Conservation (phyloP, 2,888 invertebrate genomes). For the Drosophila greeni region DNA sequence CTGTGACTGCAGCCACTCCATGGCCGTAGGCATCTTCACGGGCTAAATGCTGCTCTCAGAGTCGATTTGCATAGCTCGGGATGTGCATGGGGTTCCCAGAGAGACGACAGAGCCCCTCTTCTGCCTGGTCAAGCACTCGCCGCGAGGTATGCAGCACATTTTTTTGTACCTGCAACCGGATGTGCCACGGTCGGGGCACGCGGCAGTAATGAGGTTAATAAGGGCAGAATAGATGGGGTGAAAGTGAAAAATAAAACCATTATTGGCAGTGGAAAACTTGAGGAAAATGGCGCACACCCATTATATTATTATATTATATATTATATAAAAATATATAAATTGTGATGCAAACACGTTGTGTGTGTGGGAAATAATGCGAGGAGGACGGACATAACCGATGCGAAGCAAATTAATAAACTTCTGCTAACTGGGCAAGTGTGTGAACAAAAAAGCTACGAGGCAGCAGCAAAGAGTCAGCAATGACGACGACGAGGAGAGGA, state of each 20-base stretch:
- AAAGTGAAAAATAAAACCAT: constrained; percentile 1
- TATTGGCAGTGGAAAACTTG: constrained; percentile 1
- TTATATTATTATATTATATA: not conserved
- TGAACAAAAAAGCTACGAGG: constrained; percentile 23
- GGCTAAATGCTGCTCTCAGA: constrained; percentile 16
- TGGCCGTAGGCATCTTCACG: constrained; percentile 11
- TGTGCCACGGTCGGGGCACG: not conserved
- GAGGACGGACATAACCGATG: constrained; percentile 37
- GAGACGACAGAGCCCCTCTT: not conserved
- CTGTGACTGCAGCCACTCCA: constrained; percentile 6
- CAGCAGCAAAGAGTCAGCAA: constrained; percentile 18
- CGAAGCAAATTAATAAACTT: constrained; percentile 51
- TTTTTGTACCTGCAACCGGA: not conserved
- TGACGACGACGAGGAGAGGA: constrained; percentile 28
- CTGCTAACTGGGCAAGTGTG: constrained; percentile 33
- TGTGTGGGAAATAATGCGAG: not conserved
- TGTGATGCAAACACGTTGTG: too few species aligned
- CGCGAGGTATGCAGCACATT: constrained; percentile 1
- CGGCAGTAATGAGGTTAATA: constrained; percentile 1
- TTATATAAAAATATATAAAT: not conserved
- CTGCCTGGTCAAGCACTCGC: not conserved
- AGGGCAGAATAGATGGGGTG: not conserved
- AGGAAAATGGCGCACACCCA: not conserved
- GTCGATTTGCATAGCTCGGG: constrained; percentile 14
- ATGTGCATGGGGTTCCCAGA: constrained; percentile 1